Evolutionary conservation across 2,888 invertebrate genomes (phyloP), one percentile per base, ranked within the genome.

Genomic region (Drosophila birchii): DNA sequence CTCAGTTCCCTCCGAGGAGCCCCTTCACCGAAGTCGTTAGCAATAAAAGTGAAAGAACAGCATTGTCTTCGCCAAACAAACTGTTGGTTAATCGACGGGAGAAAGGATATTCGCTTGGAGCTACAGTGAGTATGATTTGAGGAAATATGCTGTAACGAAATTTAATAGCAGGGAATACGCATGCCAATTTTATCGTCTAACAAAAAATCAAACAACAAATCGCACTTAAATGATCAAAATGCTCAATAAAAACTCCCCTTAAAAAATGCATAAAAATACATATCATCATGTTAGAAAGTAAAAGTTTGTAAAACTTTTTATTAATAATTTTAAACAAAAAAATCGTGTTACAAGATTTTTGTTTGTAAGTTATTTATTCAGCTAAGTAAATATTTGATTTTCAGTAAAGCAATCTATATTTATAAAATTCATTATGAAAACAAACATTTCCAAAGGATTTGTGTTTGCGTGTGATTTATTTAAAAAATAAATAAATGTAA

Each of bases 1-100:
- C 39, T 29, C 29, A 41, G 36, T 11, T 41, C 47, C 63, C 57
- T 67, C 51, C 43, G 18, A 51, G 38, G 18, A 51, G 38, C 44
- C 60, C 68, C 66, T 59, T 57, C 51, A 53, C 66, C 60, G 47
- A 43, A 45, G 16, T 53, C 47, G 63, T 55, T 51, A 23, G 56
- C 63, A 56, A 75, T 68, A 41, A 74, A 88, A 86, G 87, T 88
- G 87, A 86, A 88, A 84, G 69, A 88, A 62, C 44, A 45, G 66
- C 57, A 41, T 44, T 41, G 62, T 64, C 18, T 41, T 75, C 36
- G 45, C 34, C 61, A 38, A 38, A 53, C 62, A 39, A 29, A 41
- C 36, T 34, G 71, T 70, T 68, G 71, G 57, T 56, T 41, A 68
- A 66, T 70, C 47, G 54, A 8, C 47, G 29, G 51, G 16, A 55